Evolutionary conservation across 2,113 vertebrate genomes (phyloP).

Genomic region (Pristiophorus japonicus): DNA sequence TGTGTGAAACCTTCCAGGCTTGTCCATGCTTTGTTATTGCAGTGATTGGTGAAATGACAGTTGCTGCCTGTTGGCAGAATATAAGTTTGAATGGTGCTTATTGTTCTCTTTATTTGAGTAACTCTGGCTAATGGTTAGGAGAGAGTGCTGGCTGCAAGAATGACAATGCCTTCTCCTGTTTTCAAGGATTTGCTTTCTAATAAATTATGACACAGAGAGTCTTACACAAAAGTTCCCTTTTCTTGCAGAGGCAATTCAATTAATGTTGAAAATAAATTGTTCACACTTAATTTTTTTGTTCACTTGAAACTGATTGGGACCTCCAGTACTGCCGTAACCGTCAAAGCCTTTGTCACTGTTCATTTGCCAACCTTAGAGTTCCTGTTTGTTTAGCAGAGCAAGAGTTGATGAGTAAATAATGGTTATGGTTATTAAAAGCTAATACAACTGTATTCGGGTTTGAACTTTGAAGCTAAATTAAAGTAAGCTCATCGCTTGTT

Average conservation of each 20-base stretch:
- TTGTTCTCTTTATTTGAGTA: slow-evolving; percentile 51
- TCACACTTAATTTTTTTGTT: not conserved
- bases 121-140: slow-evolving; percentile 48
- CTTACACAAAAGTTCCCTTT: not conserved
- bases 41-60: slow-evolving; percentile 51
- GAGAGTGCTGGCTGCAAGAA: slow-evolving; percentile 46
- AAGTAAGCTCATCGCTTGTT: too few species aligned
- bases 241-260: not conserved
- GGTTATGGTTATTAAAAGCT: too few species aligned
- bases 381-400: not conserved
- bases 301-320: not conserved
- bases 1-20: slow-evolving; percentile 47
- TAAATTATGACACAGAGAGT: not conserved
- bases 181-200: not conserved
- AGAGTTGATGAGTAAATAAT: too few species aligned
- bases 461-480: too few species aligned
- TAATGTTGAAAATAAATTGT: not conserved
- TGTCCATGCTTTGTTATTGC: slow-evolving; percentile 41
- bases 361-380: not conserved
- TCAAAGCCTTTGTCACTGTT: not conserved
- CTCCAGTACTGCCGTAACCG: not conserved
- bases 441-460: too few species aligned
- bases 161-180: slow-evolving; percentile 48
- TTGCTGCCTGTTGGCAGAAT: slow-evolving; percentile 48
- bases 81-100: slow-evolving; percentile 54